Conservation (phyloP, 2,113 vertebrate genomes). For the Scartelaos histophorus region DNA sequence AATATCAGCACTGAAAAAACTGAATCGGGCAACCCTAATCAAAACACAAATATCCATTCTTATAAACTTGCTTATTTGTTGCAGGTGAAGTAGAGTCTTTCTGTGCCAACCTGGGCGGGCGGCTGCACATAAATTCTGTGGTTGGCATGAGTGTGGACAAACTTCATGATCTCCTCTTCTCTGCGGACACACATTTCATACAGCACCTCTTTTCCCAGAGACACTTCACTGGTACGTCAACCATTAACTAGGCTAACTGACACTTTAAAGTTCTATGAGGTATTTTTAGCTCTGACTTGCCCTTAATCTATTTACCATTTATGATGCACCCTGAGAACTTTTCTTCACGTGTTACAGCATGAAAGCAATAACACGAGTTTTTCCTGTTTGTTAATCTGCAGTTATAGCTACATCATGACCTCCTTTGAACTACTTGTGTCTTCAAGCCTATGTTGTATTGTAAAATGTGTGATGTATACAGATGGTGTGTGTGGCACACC, state of each 20-base stretch:
- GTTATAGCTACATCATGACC: slow-evolving; percentile 6
- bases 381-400: slow-evolving; percentile 45
- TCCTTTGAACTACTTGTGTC: not conserved
- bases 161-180: slow-evolving; percentile 87
- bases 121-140: slow-evolving; percentile 82
- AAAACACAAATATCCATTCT: not conserved
- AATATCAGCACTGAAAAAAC: too few species aligned
- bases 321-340: not conserved
- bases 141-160: slow-evolving; percentile 84
- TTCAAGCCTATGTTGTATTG: too few species aligned
- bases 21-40: too few species aligned
- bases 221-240: slow-evolving; percentile 83
- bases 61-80: not conserved
- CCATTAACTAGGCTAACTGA: not conserved
- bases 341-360: slow-evolving; percentile 31
- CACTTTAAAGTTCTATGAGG: not conserved
- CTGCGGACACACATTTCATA: slow-evolving; percentile 84
- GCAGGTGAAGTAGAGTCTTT: slow-evolving; percentile 84
- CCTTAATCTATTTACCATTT: not conserved
- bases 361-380: slow-evolving; percentile 32
- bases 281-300: slow-evolving; percentile 2
- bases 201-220: slow-evolving; percentile 84
- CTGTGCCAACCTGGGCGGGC: slow-evolving; percentile 80
- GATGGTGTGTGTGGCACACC: too few species aligned
- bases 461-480: too few species aligned